Evolutionary conservation across 35 echinoderm and acorn worm genomes (phyloP), one percentile per base, ranked within the genome.

Genomic region (Strongylocentrotus purpuratus): DNA sequence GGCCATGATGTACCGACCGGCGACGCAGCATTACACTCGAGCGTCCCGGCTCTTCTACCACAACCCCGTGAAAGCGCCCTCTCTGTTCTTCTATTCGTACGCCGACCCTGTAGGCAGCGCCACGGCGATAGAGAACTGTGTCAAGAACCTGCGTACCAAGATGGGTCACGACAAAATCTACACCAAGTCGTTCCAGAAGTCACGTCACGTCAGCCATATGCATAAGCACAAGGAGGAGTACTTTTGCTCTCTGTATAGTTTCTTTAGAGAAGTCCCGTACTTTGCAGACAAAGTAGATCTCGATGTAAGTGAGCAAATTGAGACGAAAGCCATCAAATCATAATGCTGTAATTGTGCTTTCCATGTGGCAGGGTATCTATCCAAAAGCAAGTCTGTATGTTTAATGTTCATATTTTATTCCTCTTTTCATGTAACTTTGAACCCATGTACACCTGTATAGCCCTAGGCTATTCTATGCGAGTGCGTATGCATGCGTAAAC

Each of bases 71-170:
- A 91, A 88, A 9, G 96, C 96, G 47, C 98, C 98, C 15, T 59
- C 98, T 8, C 46, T 99, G 28, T 99, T 99, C 91, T 95, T 97
- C 94, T 99, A 99, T 88, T 99, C 98, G 32, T 78, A 97, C 86
- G 96, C 95, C 5, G 98, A 99, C 85, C 95, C 96, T 0, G 94
- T 99, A 0, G 96, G 96, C 13, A 88, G 94, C 15, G 70, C 98
- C 9, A 91, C 86, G 0, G 85, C 90, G 7, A 96, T 89, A 58
- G 92, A 95, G 46, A 95, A 86, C 35, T 95, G 85, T 4, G 97
- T 99, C 13, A 7, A 59, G 13, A 86, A 61, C 13, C 52, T 99
- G 18, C 88, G 93, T 5, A 90, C 22, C 31, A 90, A 95, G 33
- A 95, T 97, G 95, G 96, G 96, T 2, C 94, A 99, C 33, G 32